phyloP scores from a whole-genome alignment of 1,140 invertebrate genomes.

The Drosophila ercepeae region DNA sequence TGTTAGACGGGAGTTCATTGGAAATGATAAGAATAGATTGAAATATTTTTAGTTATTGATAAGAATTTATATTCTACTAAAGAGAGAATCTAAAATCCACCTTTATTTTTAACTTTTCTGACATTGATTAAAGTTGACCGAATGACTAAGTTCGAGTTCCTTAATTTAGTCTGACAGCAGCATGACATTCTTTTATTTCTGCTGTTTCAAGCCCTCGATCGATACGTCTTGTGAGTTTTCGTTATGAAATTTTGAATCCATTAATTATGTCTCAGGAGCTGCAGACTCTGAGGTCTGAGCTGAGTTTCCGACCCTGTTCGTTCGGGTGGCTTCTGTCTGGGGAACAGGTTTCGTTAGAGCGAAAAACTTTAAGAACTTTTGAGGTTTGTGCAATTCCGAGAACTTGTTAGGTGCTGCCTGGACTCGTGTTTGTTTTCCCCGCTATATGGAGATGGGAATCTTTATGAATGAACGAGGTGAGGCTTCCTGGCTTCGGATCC shows the following conservation, averaged over 20 bases:
- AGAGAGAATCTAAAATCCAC: neutral
- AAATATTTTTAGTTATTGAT: neutral
- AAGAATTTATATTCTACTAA: neutral
- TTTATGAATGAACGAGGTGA: conserved; percentile 63
- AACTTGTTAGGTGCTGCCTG: conserved; percentile 63
- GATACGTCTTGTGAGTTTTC: conserved; percentile 61
- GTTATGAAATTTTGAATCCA: conserved; percentile 72
- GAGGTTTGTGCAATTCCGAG: conserved; percentile 58
- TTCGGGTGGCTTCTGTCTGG: conserved; percentile 8
- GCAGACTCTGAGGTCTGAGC: neutral
- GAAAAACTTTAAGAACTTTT: conserved; percentile 45
- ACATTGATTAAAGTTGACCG: neutral
- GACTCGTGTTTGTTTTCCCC: conserved; percentile 24
- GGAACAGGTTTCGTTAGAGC: conserved; percentile 56
- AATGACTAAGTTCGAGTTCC: neutral
- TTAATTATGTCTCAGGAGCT: conserved; percentile 62
- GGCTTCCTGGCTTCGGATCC: conserved; percentile 4
- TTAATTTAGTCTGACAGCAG: neutral
- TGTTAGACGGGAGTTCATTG: too few species aligned
- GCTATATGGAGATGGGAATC: conserved; percentile 61
- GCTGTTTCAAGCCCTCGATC: conserved; percentile 36
- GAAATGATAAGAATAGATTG: neutral
- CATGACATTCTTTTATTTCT: conserved; percentile 34
- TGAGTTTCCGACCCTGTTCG: conserved; percentile 2
- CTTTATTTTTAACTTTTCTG: neutral